Conservation (phyloP, 2,113 vertebrate species). For the Crotalus horridus region DNA sequence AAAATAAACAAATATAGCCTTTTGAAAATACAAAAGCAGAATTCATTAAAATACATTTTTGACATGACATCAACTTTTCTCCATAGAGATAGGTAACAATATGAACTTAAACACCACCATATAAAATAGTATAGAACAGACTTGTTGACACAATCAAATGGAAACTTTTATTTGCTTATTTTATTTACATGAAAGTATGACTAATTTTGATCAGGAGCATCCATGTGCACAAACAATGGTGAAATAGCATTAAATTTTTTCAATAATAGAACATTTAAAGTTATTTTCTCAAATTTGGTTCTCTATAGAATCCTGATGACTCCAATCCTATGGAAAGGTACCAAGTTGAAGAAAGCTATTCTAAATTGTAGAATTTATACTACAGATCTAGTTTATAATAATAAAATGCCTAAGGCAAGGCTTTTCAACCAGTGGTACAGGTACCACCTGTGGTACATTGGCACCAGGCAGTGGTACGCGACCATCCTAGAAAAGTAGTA, state of each 20-base stretch:
- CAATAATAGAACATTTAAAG: neutral
- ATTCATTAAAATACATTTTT: neutral
- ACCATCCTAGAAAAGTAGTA: no score
- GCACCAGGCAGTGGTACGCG: no score
- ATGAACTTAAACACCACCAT: neutral
- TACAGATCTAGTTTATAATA: constrained; percentile 44
- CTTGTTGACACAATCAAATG: neutral
- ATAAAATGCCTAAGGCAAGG: constrained; percentile 35
- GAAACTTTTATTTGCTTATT: neutral
- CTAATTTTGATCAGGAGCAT: neutral
- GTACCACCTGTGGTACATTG: no score
- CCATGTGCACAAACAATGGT: neutral
- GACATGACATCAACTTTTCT: neutral
- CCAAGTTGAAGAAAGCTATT: neutral
- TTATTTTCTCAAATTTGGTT: neutral
- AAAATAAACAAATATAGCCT: neutral
- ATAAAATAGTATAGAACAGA: neutral
- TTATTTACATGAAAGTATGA: neutral
- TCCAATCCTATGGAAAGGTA: neutral
- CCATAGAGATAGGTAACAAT: neutral
- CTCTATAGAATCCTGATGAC: neutral
- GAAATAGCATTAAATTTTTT: neutral
- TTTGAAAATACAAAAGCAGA: neutral
- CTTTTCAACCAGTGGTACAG: no score
- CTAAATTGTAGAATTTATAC: constrained; percentile 19